Conservation (phyloP, 2,888 invertebrate genomes). For the Euspilapteryx auroguttella region DNA sequence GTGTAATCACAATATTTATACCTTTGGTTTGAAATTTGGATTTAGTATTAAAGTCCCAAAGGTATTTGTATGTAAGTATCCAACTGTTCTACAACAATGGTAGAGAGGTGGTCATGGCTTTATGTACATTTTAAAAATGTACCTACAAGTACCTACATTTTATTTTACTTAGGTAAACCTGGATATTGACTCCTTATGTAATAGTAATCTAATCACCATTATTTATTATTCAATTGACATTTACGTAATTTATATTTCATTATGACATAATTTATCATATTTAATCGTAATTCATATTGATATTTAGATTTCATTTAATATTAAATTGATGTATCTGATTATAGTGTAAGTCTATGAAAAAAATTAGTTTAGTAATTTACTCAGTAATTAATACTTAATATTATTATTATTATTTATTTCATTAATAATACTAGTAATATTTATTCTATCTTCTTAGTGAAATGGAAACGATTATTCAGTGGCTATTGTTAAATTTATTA, state of each 20-base stretch:
- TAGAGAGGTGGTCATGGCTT: conserved; percentile 1
- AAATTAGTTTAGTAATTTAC: conserved; percentile 44
- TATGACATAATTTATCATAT: too few relatives aligned
- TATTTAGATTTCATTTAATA: conserved; percentile 55
- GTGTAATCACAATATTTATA: too few relatives aligned
- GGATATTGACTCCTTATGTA: conserved; percentile 53
- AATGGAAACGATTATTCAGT: conserved; percentile 4
- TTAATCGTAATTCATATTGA: conserved; percentile 49
- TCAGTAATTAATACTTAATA: conserved; percentile 27
- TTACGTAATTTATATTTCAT: conserved; percentile 55
- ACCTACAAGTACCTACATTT: background rate
- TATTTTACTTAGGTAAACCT: conserved; percentile 4
- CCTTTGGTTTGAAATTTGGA: too few relatives aligned
- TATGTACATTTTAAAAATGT: background rate
- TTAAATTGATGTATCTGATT: conserved; percentile 38
- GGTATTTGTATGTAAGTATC: too few relatives aligned
- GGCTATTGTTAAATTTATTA: background rate
- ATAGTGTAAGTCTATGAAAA: conserved; percentile 50
- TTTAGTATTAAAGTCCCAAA: too few relatives aligned
- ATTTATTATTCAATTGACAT: conserved; percentile 57
- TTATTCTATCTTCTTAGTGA: too few relatives aligned
- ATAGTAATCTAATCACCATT: conserved; percentile 36
- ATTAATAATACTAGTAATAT: conserved; percentile 3
- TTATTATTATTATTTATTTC: conserved; percentile 3
- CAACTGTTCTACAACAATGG: too few relatives aligned